Percentiles rank a stretch among this genome's conserved stretches.
phyloP scores from a whole-genome alignment of 2,888 invertebrate genomes.

The Agrilus cyanescens region DNA sequence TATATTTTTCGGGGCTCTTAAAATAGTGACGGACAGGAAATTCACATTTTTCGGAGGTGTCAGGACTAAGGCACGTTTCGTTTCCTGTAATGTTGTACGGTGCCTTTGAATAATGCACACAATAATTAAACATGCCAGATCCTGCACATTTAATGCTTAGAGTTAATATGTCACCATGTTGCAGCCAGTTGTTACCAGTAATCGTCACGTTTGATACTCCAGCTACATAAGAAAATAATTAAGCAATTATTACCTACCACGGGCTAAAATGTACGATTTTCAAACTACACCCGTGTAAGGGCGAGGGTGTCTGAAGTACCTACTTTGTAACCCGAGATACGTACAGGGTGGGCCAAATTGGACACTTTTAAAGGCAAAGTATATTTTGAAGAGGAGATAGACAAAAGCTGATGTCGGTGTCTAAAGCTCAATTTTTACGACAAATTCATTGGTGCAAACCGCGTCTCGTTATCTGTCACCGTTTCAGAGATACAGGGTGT shows the following conservation, averaged over 20 bases:
- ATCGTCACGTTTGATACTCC: slow-evolving; percentile 59
- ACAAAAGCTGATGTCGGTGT: too few species aligned
- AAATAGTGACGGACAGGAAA: slow-evolving; percentile 58
- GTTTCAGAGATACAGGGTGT: too few species aligned
- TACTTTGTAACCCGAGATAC: too few species aligned
- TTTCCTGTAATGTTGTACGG: slow-evolving; percentile 62
- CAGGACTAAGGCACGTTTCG: slow-evolving; percentile 49
- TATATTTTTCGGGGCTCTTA: slow-evolving; percentile 54
- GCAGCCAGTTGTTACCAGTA: slow-evolving; percentile 69
- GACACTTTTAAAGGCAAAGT: too few species aligned
- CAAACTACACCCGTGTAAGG: not conserved
- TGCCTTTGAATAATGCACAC: slow-evolving; percentile 52
- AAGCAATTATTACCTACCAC: not conserved
- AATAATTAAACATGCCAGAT: slow-evolving; percentile 60
- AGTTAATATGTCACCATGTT: slow-evolving; percentile 65
- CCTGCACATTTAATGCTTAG: slow-evolving; percentile 63
- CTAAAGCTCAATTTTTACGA: too few species aligned
- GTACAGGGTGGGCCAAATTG: too few species aligned
- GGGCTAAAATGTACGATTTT: not conserved
- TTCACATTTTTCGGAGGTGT: slow-evolving; percentile 39
- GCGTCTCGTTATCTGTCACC: too few species aligned
- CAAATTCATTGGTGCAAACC: too few species aligned
- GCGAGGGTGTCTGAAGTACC: not conserved
- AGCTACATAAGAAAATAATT: slow-evolving; percentile 36
- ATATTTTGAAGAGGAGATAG: too few species aligned